phyloP scores from a whole-genome alignment of 2,888 invertebrate genomes.

The Alviniconcha strummeri region DNA sequence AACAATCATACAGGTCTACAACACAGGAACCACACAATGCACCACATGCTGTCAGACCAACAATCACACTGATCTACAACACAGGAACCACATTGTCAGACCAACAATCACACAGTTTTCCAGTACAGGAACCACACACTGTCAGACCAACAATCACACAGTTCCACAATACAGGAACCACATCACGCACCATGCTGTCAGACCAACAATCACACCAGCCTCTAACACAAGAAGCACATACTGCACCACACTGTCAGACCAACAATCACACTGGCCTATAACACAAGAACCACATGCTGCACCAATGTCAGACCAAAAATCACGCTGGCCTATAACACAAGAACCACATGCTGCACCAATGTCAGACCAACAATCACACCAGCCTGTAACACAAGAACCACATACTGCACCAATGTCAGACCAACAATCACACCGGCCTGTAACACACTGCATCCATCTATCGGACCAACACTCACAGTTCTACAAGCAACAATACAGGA shows the following conservation, averaged over 20 bases:
- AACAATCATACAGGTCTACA: no score
- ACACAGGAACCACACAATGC: no score
- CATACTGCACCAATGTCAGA: slow-evolving; percentile 4
- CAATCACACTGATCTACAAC: background rate
- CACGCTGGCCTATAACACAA: no score
- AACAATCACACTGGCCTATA: slow-evolving; percentile 26
- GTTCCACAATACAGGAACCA: no score
- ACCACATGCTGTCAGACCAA: background rate
- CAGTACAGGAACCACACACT: background rate
- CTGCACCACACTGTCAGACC: slow-evolving; percentile 10
- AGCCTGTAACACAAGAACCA: background rate
- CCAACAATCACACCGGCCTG: slow-evolving; percentile 16
- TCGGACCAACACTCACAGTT: background rate
- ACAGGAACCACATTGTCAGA: background rate
- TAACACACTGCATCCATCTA: background rate
- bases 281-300: no score
- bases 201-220: background rate
- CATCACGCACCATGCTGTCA: no score
- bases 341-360: no score
- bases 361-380: slow-evolving; percentile 3
- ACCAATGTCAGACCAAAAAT: no score
- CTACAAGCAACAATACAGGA: background rate
- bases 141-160: no score
- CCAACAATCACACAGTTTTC: background rate
- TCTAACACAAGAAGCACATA: background rate